Evolutionary conservation across 2,113 vertebrate species (phyloP), one percentile per base, ranked within the genome.

Genomic region (Vulpes ferrilata): DNA sequence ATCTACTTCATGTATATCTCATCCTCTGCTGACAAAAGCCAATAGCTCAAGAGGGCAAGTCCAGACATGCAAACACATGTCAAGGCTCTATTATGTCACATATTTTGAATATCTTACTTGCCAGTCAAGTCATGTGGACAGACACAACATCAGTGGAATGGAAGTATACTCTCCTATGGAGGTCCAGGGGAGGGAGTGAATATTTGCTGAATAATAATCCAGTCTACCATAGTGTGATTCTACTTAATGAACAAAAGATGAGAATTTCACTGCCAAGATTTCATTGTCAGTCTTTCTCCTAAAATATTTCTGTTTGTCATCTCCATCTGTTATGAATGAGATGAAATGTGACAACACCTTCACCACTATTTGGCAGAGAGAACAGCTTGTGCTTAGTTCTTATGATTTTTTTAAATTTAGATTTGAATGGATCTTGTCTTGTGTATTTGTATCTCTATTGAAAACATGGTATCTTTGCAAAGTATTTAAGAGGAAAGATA

Each of bases 281-380:
- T 95, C 74, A 92, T 88, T 98, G 97, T 98, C 97, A 98, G 74
- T 97, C 97, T 97, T 90, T 71, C 88, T 97, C 97, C 92, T 97
- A 97, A 98, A 98, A 98, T 98, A 98, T 83, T 97, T 96, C 35
- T 97, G 30, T 98, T 98, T 97, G 98, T 98, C 97, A 97, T 93
- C 89, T 95, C 98, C 97, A 98, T 98, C 97, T 98, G 97, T 96
- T 97, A 86, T 97, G 88, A 96, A 97, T 96, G 96, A 90, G 93
- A 96, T 95, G 97, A 98, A 97, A 97, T 97, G 88, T 98, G 78
- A 97, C 97, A 84, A 35, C 32, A 91, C 97, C 97, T 97, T 89
- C 97, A 64, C 96, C 95, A 30, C 96, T 97, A 35, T 94, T 97
- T 96, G 89, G 97, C 97, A 98, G 88, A 97, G 69, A 17, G 38